Percentiles rank a stretch among this genome's conserved stretches.
Evolutionary conservation across 2,113 vertebrate species (phyloP).

Genomic region (Anser brachyrhynchus): DNA sequence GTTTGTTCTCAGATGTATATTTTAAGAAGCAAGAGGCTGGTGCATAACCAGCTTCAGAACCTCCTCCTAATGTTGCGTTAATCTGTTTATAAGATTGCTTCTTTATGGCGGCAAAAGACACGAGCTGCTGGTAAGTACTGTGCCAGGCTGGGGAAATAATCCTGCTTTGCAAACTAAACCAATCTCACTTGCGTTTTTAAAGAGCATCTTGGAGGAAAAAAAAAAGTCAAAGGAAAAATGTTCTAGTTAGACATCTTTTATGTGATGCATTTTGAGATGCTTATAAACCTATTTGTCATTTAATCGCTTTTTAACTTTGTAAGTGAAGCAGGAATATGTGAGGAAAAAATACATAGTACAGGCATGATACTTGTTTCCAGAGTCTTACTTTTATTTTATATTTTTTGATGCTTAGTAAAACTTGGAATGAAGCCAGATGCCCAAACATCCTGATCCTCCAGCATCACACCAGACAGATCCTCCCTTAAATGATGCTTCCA

Average conservation of each 20-base stretch:
- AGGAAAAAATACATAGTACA: not conserved
- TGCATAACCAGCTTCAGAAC: not conserved
- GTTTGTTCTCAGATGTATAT: not conserved
- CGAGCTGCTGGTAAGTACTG: not conserved
- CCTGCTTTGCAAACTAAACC: not conserved
- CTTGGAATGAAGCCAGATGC: not conserved
- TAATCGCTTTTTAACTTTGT: not conserved
- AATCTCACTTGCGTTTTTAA: not conserved
- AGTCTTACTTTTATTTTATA: not conserved
- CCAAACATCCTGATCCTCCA: not conserved
- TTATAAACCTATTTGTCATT: not conserved
- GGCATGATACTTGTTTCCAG: not conserved
- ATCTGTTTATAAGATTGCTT: slow-evolving; percentile 19
- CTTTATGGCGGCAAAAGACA: not conserved
- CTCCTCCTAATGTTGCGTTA: not conserved
- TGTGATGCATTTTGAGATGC: not conserved
- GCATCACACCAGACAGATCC: not conserved
- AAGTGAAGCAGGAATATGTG: not conserved
- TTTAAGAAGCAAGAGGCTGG: not conserved
- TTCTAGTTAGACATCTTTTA: not conserved
- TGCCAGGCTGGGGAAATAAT: not conserved
- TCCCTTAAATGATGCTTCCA: not conserved
- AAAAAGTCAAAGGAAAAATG: not conserved
- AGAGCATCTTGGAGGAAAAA: not conserved
- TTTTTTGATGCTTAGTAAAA: not conserved